Evolutionary conservation across 2,113 vertebrate genomes (phyloP).

Genomic region (Catharus fuscescens): DNA sequence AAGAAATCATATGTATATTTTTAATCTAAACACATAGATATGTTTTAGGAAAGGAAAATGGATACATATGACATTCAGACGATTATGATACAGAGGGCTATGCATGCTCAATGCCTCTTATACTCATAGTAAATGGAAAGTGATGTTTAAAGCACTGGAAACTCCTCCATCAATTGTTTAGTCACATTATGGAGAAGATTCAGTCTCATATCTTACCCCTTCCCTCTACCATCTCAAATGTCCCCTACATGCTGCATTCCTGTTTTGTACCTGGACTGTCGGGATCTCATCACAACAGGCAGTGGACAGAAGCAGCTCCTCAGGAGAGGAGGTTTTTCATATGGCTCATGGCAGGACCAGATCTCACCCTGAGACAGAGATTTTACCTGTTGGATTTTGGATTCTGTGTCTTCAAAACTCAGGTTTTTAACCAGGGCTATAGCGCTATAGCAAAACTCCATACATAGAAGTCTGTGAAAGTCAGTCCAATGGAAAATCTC

Average conservation of each 20-base stretch:
- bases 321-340: fast-evolving
- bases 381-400: not conserved
- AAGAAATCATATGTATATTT: not conserved
- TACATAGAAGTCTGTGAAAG: not conserved
- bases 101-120: not conserved
- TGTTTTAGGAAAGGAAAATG: constrained; percentile 10
- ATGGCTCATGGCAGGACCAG: not conserved
- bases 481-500: not conserved
- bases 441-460: not conserved
- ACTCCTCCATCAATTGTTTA: constrained; percentile 58
- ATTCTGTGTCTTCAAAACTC: not conserved
- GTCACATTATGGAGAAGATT: constrained; percentile 20
- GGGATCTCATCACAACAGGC: not conserved
- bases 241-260: not conserved
- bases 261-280: not conserved
- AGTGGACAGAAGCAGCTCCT: not conserved
- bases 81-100: constrained; percentile 21
- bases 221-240: not conserved
- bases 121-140: constrained; percentile 23
- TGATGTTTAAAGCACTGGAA: constrained; percentile 22
- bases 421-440: not conserved
- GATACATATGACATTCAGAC: not conserved
- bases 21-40: not conserved
- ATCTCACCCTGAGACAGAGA: not conserved
- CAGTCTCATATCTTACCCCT: not conserved